Percentiles rank a stretch among this genome's conserved stretches.
phyloP scores from a whole-genome alignment of 2,888 invertebrate genomes.

The Coelopa pilipes region DNA sequence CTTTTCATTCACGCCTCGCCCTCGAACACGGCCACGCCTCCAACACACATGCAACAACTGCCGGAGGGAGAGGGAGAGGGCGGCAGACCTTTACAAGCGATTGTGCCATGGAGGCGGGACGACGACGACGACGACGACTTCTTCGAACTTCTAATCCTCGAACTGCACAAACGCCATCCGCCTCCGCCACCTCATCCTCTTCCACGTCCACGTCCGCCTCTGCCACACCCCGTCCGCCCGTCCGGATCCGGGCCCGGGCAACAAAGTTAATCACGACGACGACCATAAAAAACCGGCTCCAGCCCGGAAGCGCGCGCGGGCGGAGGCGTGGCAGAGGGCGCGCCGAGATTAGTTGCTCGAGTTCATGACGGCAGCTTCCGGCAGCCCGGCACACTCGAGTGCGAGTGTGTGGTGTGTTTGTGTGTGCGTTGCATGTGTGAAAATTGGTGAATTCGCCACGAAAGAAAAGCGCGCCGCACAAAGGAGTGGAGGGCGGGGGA shows the following conservation, averaged over 20 bases:
- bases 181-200: neutral
- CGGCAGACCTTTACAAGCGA: no score
- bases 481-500: no score
- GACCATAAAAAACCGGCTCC: neutral
- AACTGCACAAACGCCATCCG: neutral
- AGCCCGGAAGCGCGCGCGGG: neutral
- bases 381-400: neutral
- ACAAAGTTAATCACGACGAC: neutral
- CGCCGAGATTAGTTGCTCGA: constrained; percentile 9
- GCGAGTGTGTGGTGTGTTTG: neutral
- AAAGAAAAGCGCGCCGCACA: no score
- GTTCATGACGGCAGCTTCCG: constrained; percentile 12
- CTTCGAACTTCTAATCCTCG: no score
- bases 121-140: no score
- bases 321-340: neutral
- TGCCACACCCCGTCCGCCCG: neutral
- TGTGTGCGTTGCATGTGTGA: constrained; percentile 10
- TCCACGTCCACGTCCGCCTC: neutral
- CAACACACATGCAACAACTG: constrained; percentile 5
- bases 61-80: no score
- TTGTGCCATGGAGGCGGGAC: no score
- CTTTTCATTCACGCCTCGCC: constrained; percentile 13
- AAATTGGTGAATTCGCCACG: neutral
- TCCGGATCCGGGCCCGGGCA: neutral
- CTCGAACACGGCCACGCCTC: neutral